Conservation (phyloP, 2,888 invertebrate genomes). For the Pristionchus mayeri region DNA sequence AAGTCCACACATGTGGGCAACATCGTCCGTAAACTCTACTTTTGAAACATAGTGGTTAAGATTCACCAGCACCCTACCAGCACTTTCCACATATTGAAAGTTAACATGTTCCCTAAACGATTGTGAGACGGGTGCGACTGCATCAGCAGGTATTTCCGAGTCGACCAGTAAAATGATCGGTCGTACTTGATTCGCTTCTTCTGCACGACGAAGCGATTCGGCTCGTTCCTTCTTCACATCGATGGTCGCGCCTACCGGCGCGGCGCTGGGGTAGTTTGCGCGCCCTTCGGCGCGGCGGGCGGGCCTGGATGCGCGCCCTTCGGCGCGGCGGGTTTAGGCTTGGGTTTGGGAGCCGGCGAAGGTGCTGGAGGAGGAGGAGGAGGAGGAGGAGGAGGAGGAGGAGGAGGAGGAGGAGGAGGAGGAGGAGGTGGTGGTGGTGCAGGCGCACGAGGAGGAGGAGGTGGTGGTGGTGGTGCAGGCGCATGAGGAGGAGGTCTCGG, state of each 20-base stretch:
- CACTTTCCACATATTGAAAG: neutral
- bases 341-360: too few species aligned
- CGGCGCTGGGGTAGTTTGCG: too few species aligned
- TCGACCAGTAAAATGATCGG: neutral
- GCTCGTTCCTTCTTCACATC: neutral
- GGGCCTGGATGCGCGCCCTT: too few species aligned
- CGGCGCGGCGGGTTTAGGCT: too few species aligned
- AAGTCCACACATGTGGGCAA: neutral
- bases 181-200: neutral
- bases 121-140: neutral
- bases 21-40: neutral
- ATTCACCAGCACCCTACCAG: neutral
- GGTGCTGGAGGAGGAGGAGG: too few species aligned
- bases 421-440: too few species aligned
- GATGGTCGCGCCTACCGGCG: neutral
- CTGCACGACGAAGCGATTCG: neutral
- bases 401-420: too few species aligned
- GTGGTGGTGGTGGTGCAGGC: too few species aligned
- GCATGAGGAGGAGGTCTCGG: too few species aligned
- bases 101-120: neutral
- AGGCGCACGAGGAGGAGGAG: too few species aligned
- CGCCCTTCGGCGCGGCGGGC: too few species aligned
- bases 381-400: too few species aligned
- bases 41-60: neutral
- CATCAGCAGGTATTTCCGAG: neutral